Percentiles rank a stretch among this genome's conserved stretches.
Conservation (phyloP, 2,113 vertebrate species). For the Porphyrio hochstetteri region DNA sequence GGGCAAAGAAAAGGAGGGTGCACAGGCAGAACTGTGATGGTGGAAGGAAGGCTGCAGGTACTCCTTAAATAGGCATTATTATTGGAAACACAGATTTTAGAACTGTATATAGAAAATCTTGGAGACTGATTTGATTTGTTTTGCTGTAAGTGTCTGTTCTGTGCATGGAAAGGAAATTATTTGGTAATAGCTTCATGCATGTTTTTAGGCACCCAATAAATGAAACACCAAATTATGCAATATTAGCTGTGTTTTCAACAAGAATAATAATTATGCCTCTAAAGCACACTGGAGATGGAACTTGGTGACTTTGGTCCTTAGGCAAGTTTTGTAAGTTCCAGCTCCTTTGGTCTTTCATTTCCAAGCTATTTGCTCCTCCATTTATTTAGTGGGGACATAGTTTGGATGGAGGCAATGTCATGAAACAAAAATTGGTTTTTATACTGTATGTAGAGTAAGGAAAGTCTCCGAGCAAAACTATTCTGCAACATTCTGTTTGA, state of each 20-base stretch:
- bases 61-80: accelerated
- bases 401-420: not conserved
- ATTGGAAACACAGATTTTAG: not conserved
- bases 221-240: not conserved
- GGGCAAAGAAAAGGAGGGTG: not conserved
- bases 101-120: not conserved
- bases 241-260: not conserved
- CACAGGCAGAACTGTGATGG: not conserved
- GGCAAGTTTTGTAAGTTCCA: not conserved
- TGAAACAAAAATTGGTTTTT: not conserved
- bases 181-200: not conserved
- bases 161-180: not conserved
- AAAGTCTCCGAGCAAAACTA: not conserved
- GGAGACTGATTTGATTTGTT: not conserved
- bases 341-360: not conserved
- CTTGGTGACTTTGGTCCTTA: not conserved
- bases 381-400: not conserved
- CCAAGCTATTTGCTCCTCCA: not conserved
- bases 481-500: not conserved
- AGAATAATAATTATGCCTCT: not conserved
- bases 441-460: not conserved
- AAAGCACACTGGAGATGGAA: not conserved
- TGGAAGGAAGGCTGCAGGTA: not conserved
- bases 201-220: not conserved
- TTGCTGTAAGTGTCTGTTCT: not conserved